phyloP scores from a whole-genome alignment of 2,113 vertebrate genomes.

The Pao palembangensis region DNA sequence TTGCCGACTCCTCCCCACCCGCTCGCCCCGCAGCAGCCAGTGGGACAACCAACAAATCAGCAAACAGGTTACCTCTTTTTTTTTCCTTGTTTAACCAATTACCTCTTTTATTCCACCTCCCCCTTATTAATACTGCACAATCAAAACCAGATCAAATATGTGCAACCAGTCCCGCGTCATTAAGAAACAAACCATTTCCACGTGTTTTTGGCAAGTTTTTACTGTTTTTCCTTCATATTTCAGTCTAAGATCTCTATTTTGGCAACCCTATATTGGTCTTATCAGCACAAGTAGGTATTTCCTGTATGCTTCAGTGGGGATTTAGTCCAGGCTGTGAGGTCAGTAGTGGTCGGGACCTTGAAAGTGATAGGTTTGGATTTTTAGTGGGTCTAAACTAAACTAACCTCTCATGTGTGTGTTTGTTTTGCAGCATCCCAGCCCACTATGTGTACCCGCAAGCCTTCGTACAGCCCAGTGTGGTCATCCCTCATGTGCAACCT shows the following conservation, averaged over 20 bases:
- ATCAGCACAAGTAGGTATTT: slow-evolving; percentile 87
- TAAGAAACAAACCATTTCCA: slow-evolving; percentile 1
- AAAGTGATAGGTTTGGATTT: not conserved
- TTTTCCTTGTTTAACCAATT: not conserved
- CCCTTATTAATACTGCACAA: slow-evolving; percentile 1
- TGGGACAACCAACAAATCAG: slow-evolving; percentile 11
- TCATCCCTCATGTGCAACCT: slow-evolving; percentile 92
- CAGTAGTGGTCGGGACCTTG: not conserved
- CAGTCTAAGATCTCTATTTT: slow-evolving; percentile 79
- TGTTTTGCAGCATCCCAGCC: slow-evolving; percentile 88
- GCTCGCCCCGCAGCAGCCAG: slow-evolving; percentile 18
- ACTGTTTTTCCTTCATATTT: slow-evolving; percentile 28
- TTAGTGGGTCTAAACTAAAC: not conserved
- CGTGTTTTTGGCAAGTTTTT: slow-evolving; percentile 12
- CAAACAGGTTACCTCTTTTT: slow-evolving; percentile 19
- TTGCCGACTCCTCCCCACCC: slow-evolving; percentile 1
- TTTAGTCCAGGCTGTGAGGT: not conserved
- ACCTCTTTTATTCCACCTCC: not conserved
- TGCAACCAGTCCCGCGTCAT: slow-evolving; percentile 2
- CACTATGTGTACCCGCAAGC: slow-evolving; percentile 98
- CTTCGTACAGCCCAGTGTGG: slow-evolving; percentile 94
- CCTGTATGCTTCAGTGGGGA: slow-evolving; percentile 56
- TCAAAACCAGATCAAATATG: slow-evolving; percentile 9
- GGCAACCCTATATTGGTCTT: slow-evolving; percentile 93
- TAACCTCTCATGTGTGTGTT: slow-evolving; percentile 41